phyloP scores from a whole-genome alignment of 2,113 vertebrate species.

The Microcebus murinus region DNA sequence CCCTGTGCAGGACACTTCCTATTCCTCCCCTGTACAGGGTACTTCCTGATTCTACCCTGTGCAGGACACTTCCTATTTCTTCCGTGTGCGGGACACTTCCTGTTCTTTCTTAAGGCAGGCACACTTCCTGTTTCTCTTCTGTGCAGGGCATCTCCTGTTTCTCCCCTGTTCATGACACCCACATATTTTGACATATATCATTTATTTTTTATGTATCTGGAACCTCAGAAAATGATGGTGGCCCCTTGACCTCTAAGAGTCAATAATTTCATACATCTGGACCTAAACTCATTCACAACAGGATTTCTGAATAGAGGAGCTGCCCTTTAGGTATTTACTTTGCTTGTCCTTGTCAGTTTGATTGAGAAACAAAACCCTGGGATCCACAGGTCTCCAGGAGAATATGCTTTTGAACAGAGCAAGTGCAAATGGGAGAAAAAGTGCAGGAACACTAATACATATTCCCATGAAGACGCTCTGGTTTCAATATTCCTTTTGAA shows the following conservation, averaged over 20 bases:
- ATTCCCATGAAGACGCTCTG: conserved; percentile 41
- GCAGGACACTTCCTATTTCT: too few relatives aligned
- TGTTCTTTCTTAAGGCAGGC: too few relatives aligned
- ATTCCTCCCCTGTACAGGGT: too few relatives aligned
- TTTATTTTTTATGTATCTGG: neutral
- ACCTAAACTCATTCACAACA: neutral
- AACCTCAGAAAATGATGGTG: neutral
- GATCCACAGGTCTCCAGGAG: neutral
- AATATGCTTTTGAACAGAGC: neutral
- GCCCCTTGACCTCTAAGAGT: neutral
- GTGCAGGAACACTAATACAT: neutral
- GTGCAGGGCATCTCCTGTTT: neutral
- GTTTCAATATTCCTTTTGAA: conserved; percentile 71
- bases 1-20: too few relatives aligned
- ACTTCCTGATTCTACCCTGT: too few relatives aligned
- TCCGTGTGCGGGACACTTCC: too few relatives aligned
- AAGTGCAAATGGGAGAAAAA: neutral
- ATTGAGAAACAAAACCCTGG: neutral
- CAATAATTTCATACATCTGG: neutral
- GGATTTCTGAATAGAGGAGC: neutral
- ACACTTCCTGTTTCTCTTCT: neutral
- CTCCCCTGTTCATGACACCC: too few relatives aligned
- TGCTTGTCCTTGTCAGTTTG: neutral
- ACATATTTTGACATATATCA: neutral
- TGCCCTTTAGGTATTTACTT: neutral